These are phyloP conservation scores for Mus pahari DNA, from an alignment of 2,113 vertebrate species.

Conservation along the genomic window DNA sequence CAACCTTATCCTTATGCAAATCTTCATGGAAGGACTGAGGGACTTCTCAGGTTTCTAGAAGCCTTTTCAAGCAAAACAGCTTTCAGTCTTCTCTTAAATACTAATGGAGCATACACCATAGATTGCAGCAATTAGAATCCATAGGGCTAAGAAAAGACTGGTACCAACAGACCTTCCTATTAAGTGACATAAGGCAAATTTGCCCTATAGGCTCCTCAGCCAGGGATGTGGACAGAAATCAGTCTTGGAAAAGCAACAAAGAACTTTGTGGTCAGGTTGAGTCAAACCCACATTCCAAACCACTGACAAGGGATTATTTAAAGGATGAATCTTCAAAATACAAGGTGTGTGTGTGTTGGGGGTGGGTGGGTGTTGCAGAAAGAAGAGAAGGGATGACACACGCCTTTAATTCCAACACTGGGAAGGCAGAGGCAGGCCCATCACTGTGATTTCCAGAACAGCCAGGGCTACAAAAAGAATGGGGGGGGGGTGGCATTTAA, in stretches of 20 bases:
- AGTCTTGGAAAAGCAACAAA: conserved; percentile 71
- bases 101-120: conserved; percentile 44
- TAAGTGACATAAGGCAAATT: conserved; percentile 46
- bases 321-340: conserved; percentile 55
- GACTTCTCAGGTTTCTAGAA: conserved; percentile 66
- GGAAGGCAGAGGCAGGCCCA: background rate
- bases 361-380: too few relatives aligned
- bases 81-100: conserved; percentile 24
- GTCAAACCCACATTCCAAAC: conserved; percentile 70
- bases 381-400: background rate
- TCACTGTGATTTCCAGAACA: background rate
- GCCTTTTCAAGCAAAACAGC: conserved; percentile 44
- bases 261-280: conserved; percentile 55
- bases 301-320: conserved; percentile 64
- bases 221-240: conserved; percentile 27
- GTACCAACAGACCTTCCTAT: conserved; percentile 4
- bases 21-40: conserved; percentile 56
- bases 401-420: background rate
- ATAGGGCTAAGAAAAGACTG: background rate
- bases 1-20: conserved; percentile 77
- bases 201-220: background rate
- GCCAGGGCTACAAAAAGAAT: background rate
- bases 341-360: too few relatives aligned
- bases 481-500: background rate
- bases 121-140: background rate